Percentiles rank a stretch among this genome's conserved stretches.
phyloP scores from a whole-genome alignment of 1,140 invertebrate species.

The Anagrus nilaparvatae region DNA sequence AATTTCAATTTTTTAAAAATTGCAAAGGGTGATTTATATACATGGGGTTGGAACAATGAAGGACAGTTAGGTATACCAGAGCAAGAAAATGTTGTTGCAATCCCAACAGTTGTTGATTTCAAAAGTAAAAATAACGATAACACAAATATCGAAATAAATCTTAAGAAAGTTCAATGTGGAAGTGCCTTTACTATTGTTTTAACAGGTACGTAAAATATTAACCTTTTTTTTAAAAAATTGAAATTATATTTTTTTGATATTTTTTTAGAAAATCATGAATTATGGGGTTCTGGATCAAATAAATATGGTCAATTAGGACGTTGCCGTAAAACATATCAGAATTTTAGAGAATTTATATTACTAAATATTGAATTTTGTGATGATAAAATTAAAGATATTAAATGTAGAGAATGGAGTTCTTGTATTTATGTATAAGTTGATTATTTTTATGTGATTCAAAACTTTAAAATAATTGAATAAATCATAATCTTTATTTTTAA shows the following conservation, averaged over 20 bases:
- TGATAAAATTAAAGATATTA: slow-evolving; percentile 25
- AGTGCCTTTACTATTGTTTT: slow-evolving; percentile 51
- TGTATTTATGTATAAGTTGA: slow-evolving; percentile 13
- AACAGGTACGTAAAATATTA: slow-evolving; percentile 10
- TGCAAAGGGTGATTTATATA: slow-evolving; percentile 63
- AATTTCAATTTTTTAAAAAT: background rate
- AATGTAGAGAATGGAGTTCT: slow-evolving; percentile 33
- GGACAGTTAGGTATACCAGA: slow-evolving; percentile 67
- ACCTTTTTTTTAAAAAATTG: slow-evolving; percentile 7
- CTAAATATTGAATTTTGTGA: slow-evolving; percentile 17
- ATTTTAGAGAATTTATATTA: slow-evolving; percentile 22
- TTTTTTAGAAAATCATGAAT: slow-evolving; percentile 26
- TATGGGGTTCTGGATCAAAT: slow-evolving; percentile 65
- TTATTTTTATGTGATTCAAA: slow-evolving; percentile 8
- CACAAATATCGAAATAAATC: slow-evolving; percentile 35
- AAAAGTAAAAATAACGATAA: slow-evolving; percentile 40
- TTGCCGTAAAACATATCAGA: slow-evolving; percentile 10
- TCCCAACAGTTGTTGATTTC: slow-evolving; percentile 47
- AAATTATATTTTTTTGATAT: slow-evolving; percentile 9
- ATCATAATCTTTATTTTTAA: no score
- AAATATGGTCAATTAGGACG: slow-evolving; percentile 61
- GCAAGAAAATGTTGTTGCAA: slow-evolving; percentile 32
- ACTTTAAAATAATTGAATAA: no score
- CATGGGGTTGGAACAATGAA: slow-evolving; percentile 86
- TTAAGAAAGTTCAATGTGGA: slow-evolving; percentile 55